Evolutionary conservation across 2,888 invertebrate genomes (phyloP).

Genomic region (Patella depressa): DNA sequence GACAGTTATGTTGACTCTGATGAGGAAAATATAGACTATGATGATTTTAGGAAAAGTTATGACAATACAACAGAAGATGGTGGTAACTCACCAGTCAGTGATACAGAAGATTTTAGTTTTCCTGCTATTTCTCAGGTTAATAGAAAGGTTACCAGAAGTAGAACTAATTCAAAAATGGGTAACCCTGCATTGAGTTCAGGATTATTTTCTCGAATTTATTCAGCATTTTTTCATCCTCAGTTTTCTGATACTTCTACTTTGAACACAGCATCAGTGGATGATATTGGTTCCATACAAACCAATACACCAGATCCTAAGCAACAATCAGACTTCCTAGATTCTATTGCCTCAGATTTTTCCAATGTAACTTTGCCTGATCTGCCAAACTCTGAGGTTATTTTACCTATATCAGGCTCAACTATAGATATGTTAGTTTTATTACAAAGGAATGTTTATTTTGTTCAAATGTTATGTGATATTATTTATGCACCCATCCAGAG

Average conservation of each 20-base stretch:
- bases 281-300: constrained; percentile 11
- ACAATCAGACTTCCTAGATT: constrained; percentile 29
- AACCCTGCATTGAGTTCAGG: constrained; percentile 1
- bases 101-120: constrained; percentile 13
- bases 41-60: constrained; percentile 1
- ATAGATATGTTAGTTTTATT: constrained; percentile 55
- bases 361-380: constrained; percentile 30
- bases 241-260: neutral
- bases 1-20: neutral
- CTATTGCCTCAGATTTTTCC: constrained; percentile 25
- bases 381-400: constrained; percentile 24
- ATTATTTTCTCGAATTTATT: neutral
- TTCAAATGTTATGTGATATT: constrained; percentile 44
- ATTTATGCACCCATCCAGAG: constrained; percentile 30
- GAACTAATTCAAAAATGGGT: neutral
- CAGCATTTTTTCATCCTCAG: constrained; percentile 6
- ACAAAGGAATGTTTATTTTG: constrained; percentile 53
- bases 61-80: neutral
- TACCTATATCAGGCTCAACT: constrained; percentile 55
- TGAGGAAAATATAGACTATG: constrained; percentile 1
- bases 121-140: constrained; percentile 7
- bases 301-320: neutral
- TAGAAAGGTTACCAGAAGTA: neutral
- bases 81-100: neutral
- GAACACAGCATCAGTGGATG: constrained; percentile 6